phyloP scores from a whole-genome alignment of 2,888 invertebrate genomes.

The Lasius platythorax region DNA sequence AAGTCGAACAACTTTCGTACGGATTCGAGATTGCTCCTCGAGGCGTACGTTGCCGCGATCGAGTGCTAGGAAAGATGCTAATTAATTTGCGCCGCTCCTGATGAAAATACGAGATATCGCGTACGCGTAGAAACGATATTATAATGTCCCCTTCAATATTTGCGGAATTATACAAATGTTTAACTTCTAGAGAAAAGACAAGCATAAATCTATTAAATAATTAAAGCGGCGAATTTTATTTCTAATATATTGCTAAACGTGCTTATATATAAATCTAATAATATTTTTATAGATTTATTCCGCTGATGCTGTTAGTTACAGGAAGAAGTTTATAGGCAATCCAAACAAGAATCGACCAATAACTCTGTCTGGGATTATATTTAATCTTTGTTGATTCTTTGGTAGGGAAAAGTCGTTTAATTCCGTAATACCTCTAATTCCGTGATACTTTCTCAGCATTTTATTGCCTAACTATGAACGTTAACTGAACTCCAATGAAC shows the following conservation, averaged over 20 bases:
- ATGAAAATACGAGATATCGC: slow-evolving; percentile 52
- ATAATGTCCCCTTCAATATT: not conserved
- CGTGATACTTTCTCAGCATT: slow-evolving; percentile 3
- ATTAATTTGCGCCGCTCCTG: slow-evolving; percentile 72
- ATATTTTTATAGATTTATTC: not conserved
- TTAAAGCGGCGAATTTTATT: not conserved
- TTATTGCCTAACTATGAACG: not conserved
- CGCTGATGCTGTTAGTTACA: not conserved
- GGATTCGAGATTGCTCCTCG: slow-evolving; percentile 48
- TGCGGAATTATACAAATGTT: not conserved
- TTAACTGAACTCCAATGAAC: not conserved
- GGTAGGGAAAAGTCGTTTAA: slow-evolving; percentile 5
- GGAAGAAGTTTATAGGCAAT: not conserved
- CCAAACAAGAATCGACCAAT: slow-evolving; percentile 12
- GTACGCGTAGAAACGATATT: slow-evolving; percentile 3
- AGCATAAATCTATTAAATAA: not conserved
- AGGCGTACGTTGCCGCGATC: slow-evolving; percentile 74
- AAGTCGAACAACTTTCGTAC: slow-evolving; percentile 60
- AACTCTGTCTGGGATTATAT: not conserved
- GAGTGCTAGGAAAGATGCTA: slow-evolving; percentile 74
- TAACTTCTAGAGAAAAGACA: not conserved
- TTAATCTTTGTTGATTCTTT: slow-evolving; percentile 1
- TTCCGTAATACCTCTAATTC: slow-evolving; percentile 12
- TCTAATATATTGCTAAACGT: not conserved
- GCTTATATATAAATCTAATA: not conserved